A percentile compares a stretch with the other conserved stretches of the same genome.
Conservation (phyloP, 2,888 invertebrate genomes). For the Onchidella celtica region DNA sequence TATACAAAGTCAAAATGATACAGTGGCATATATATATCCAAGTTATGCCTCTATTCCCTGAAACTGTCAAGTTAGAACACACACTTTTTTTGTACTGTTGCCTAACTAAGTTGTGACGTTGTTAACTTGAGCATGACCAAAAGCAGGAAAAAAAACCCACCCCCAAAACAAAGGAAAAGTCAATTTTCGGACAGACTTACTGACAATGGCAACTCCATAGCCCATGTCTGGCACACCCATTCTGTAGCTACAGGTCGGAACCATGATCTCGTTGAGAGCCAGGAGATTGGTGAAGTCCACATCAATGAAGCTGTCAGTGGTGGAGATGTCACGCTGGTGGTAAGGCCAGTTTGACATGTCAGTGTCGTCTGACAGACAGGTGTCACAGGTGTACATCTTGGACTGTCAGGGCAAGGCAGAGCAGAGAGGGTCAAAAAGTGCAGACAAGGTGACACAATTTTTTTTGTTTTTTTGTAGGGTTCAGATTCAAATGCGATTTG, state of each 20-base stretch:
- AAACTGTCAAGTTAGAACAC: no score
- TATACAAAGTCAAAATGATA: no score
- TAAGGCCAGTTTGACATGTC: conserved; percentile 65
- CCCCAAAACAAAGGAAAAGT: no score
- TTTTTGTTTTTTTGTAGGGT: no score
- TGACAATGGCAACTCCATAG: conserved; percentile 90
- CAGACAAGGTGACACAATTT: not conserved
- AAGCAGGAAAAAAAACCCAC: no score
- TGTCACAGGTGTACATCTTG: conserved; percentile 64
- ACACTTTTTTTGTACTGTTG: no score
- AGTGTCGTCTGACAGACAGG: conserved; percentile 69
- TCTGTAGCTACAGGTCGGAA: conserved; percentile 97
- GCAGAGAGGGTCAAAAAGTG: not conserved
- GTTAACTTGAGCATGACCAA: no score
- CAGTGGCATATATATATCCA: no score
- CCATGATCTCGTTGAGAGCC: conserved; percentile 88
- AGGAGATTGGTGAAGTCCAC: conserved; percentile 61
- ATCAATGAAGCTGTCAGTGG: conserved; percentile 58
- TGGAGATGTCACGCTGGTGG: conserved; percentile 56
- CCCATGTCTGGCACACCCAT: conserved; percentile 95
- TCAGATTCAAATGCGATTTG: no score
- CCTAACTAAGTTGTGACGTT: no score
- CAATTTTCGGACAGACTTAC: conserved; percentile 78
- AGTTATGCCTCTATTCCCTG: no score
- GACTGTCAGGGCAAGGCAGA: conserved; percentile 53